These are phyloP conservation scores for Galago senegalensis DNA, from an alignment of 2,797 vertebrate species.

Conservation along the genomic window DNA sequence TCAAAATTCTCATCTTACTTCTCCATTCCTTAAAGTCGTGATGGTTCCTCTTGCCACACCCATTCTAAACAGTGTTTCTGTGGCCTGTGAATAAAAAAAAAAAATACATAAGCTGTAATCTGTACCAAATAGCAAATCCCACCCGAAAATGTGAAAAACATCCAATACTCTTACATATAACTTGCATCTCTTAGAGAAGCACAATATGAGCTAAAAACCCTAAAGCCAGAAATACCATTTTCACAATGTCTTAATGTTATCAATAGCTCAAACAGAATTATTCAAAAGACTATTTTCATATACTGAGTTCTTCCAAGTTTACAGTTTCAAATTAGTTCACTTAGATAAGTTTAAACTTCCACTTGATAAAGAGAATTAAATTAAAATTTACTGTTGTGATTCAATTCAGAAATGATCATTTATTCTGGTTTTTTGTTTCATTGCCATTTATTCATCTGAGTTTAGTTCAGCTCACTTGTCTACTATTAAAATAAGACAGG, in stretches of 20 bases:
- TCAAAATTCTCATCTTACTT: constrained; percentile 88
- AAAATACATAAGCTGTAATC: constrained; percentile 10
- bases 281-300: constrained; percentile 42
- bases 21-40: constrained; percentile 91
- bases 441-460: constrained; percentile 27
- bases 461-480: constrained; percentile 51
- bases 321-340: neutral
- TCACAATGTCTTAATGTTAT: constrained; percentile 9
- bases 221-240: constrained; percentile 39
- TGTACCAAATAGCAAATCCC: neutral
- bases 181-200: neutral
- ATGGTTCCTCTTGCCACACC: constrained; percentile 92
- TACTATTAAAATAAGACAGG: constrained; percentile 36
- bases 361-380: constrained; percentile 29
- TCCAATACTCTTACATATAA: neutral
- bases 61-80: constrained; percentile 93
- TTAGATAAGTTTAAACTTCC: constrained; percentile 20
- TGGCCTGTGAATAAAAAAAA: constrained; percentile 87
- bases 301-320: neutral
- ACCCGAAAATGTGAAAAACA: neutral
- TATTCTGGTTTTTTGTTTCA: constrained; percentile 48
- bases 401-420: constrained; percentile 47
- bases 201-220: neutral
- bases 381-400: constrained; percentile 38
- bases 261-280: constrained; percentile 16